Evolutionary conservation across 2,888 invertebrate species (phyloP).

Genomic region (Papilio demoleus): DNA sequence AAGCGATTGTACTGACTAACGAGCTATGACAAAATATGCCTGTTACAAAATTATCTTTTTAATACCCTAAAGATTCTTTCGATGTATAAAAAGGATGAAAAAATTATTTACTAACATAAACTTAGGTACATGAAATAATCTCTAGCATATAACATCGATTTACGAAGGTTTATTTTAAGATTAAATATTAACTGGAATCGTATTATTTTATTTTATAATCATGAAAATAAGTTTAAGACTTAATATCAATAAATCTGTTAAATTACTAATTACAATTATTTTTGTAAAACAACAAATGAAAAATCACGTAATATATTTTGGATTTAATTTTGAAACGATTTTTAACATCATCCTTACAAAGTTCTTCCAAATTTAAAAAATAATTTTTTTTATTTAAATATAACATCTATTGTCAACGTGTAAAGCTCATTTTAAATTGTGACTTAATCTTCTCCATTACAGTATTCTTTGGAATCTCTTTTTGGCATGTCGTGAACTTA

Average conservation of each 20-base stretch:
- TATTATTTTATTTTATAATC: too few relatives aligned
- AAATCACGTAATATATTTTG: not conserved
- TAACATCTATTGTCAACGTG: slow-evolving; percentile 69
- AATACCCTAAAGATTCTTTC: too few relatives aligned
- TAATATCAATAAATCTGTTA: not conserved
- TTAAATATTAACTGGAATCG: not conserved
- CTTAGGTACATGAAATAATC: too few relatives aligned
- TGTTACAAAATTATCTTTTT: too few relatives aligned
- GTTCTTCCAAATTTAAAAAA: too few relatives aligned
- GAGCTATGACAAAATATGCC: too few relatives aligned
- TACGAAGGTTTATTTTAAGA: too few relatives aligned
- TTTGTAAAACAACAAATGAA: not conserved
- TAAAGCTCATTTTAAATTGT: slow-evolving; percentile 63
- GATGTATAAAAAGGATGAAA: too few relatives aligned
- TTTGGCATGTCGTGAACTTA: slow-evolving; percentile 47
- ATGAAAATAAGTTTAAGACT: not conserved
- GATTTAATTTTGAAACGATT: too few relatives aligned
- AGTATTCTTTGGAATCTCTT: slow-evolving; percentile 65
- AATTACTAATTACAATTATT: not conserved
- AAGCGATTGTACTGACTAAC: not conserved
- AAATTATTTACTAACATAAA: too few relatives aligned
- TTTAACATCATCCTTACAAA: too few relatives aligned
- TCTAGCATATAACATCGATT: too few relatives aligned
- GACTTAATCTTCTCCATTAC: slow-evolving; percentile 42
- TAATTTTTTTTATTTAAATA: slow-evolving; percentile 47